Conservation (phyloP, 2,888 invertebrate species). For the Erpobdella octoculata region DNA sequence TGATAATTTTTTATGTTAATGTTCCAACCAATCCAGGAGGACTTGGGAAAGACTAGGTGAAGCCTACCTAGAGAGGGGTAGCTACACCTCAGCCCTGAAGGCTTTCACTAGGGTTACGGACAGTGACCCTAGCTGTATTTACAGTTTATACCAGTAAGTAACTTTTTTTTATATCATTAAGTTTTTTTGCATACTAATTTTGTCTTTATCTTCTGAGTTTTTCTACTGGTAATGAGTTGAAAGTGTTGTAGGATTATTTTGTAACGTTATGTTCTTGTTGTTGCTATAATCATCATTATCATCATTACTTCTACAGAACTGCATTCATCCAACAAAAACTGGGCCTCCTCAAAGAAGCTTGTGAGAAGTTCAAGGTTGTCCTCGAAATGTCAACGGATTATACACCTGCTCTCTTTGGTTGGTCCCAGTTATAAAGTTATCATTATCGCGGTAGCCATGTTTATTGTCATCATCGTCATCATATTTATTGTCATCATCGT, state of each 20-base stretch:
- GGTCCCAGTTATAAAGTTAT: background rate
- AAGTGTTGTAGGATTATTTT: no score
- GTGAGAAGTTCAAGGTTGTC: slow-evolving; percentile 62
- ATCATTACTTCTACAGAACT: slow-evolving; percentile 40
- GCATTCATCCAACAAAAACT: slow-evolving; percentile 56
- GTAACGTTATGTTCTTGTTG: background rate
- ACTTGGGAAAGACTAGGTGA: slow-evolving; percentile 83
- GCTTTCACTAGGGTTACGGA: slow-evolving; percentile 71
- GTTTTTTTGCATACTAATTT: background rate
- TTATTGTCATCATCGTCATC: no score
- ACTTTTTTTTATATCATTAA: background rate
- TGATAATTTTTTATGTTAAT: background rate
- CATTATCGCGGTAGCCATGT: no score
- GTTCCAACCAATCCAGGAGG: slow-evolving; percentile 45
- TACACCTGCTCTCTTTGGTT: slow-evolving; percentile 67
- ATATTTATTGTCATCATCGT: no score
- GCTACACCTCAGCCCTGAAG: slow-evolving; percentile 78
- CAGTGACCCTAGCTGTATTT: slow-evolving; percentile 43
- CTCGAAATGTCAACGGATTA: slow-evolving; percentile 59
- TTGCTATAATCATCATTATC: background rate
- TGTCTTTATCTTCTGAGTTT: background rate
- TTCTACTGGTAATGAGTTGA: background rate
- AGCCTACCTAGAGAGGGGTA: slow-evolving; percentile 78
- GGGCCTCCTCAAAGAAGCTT: slow-evolving; percentile 67
- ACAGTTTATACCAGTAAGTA: slow-evolving; percentile 47